A percentile compares a stretch with the other conserved stretches of the same genome.
phyloP scores from a whole-genome alignment of 2,888 invertebrate genomes.

The Parapristionchus giblindavisi region DNA sequence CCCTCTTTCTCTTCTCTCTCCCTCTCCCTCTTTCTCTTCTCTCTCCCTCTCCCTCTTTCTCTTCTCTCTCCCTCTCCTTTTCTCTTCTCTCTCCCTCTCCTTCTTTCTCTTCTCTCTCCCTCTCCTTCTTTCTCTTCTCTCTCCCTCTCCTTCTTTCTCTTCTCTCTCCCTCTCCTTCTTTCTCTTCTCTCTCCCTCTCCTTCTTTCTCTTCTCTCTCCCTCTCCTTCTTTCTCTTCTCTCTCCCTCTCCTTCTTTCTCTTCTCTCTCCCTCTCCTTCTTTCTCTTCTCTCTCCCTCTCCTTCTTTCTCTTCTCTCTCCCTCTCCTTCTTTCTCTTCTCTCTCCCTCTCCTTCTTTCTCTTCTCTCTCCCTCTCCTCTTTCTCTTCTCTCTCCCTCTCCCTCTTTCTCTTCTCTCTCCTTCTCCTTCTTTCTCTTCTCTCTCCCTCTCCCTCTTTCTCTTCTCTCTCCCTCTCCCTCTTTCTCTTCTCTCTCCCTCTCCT shows the following conservation, averaged over 20 bases:
- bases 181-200: not conserved
- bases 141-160: not conserved
- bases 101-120: not conserved
- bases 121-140: not conserved
- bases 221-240: not conserved
- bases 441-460: not conserved
- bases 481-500: not conserved
- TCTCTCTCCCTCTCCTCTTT: constrained; percentile 2
- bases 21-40: no score
- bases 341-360: constrained; percentile 18
- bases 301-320: constrained; percentile 24
- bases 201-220: not conserved
- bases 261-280: not conserved
- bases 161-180: not conserved
- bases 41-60: no score
- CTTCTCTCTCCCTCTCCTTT: no score
- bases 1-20: no score
- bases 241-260: not conserved
- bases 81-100: not conserved
- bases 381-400: constrained; percentile 38
- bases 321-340: constrained; percentile 22
- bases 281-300: constrained; percentile 1
- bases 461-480: constrained; percentile 12
- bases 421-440: not conserved
- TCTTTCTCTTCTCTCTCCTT: not conserved